Evolutionary conservation across 2,888 invertebrate genomes (phyloP), one percentile per base, ranked within the genome.

Genomic region (Lepidocyrtoides sp.): DNA sequence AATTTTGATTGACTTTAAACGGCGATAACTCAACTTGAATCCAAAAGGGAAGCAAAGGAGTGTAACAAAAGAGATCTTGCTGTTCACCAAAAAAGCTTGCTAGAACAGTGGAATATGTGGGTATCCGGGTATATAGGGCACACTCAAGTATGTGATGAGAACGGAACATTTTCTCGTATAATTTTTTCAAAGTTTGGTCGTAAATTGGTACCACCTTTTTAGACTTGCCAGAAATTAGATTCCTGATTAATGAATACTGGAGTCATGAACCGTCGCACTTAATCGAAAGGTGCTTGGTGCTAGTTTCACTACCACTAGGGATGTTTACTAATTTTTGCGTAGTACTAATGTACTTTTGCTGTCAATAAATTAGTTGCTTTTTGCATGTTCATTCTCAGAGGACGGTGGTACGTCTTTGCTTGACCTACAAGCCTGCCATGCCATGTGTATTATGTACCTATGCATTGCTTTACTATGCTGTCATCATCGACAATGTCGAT

Each of bases 1-100:
- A 69, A 69, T 69, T 69, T 69, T 32, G 66, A 69, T 69, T 69
- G 66, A 69, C 66, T 69, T 32, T n/a, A 69, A 69, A 69, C n/a
- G 36, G 17, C 36, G 32, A 36, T 36, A 69, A 10, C 63, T 63
- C 12, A 63, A 63, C 29, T 12, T 12, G 63, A 20, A 20, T 20
- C 10, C 57, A 36, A 36, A 8, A 51, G 20, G 3, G 23, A 57
- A 20, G 57, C 2, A 57, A 23, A 57, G 23, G 12, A 57, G 10
- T 57, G 20, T 10, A 54, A 14, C 8, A n/a, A 54, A 54, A 54
- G 54, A 54, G 54, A 54, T n/a, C n/a, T 54, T 54, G n/a, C 54
- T 8, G n/a, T 54, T 54, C 54, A 41, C 54, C 14, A 10, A 14
- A n/a, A n/a, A n/a, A n/a, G n/a, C n/a, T 54, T 54, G 54, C 54